Evolutionary conservation across 1,140 invertebrate genomes (phyloP).

Genomic region (Meteorus sp.): DNA sequence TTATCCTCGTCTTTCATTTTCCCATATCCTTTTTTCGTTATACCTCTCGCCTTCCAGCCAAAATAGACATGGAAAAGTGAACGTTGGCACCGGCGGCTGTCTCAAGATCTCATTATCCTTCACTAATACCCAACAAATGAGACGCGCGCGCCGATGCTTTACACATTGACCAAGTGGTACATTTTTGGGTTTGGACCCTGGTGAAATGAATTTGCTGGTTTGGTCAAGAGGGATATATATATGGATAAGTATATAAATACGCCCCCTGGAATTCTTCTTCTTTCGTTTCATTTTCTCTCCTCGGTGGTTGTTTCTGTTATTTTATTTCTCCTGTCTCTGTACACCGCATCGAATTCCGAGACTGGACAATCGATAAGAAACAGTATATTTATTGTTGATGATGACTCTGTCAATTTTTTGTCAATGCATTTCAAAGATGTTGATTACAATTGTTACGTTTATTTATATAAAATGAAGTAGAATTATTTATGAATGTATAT

Average conservation of each 20-base stretch:
- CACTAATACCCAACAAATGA: conserved; percentile 48
- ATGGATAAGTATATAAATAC: background rate
- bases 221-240: background rate
- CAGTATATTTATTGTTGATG: too few species aligned
- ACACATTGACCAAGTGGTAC: background rate
- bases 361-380: too few species aligned
- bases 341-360: too few species aligned
- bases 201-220: background rate
- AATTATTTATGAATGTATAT: background rate
- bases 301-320: background rate
- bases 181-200: background rate
- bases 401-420: too few species aligned
- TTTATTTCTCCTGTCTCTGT: background rate
- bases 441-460: background rate
- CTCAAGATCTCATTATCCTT: conserved; percentile 47
- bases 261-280: background rate
- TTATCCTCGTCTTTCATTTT: too few species aligned
- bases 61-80: conserved; percentile 22
- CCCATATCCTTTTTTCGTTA: background rate
- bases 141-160: conserved; percentile 19
- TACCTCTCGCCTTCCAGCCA: too few species aligned
- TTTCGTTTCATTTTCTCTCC: background rate
- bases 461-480: background rate
- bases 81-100: conserved; percentile 28
- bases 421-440: background rate